Conservation (phyloP, 2,797 vertebrate genomes). For the Monodelphis domestica region DNA sequence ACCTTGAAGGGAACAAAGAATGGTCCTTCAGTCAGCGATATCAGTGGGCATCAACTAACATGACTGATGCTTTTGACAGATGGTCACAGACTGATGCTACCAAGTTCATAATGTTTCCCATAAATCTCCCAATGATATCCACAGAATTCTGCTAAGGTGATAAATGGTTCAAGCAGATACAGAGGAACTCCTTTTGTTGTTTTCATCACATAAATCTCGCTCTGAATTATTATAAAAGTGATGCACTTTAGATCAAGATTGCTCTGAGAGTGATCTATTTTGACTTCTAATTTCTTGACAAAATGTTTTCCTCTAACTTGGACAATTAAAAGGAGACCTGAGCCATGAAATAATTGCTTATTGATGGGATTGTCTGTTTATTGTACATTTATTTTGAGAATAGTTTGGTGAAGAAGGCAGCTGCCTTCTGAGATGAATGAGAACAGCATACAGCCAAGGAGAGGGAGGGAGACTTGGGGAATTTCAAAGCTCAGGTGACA, state of each 20-base stretch:
- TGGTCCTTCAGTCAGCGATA: slow-evolving; percentile 49
- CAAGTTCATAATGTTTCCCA: slow-evolving; percentile 76
- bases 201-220: slow-evolving; percentile 56
- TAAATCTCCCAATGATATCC: slow-evolving; percentile 61
- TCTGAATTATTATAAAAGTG: slow-evolving; percentile 60
- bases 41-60: slow-evolving; percentile 43
- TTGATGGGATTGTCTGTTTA: slow-evolving; percentile 23
- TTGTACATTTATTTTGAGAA: slow-evolving; percentile 49
- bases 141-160: slow-evolving; percentile 69
- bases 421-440: slow-evolving; percentile 9
- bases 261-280: not conserved
- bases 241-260: slow-evolving; percentile 30
- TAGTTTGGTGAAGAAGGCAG: slow-evolving; percentile 42
- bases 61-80: slow-evolving; percentile 75
- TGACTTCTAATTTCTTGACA: slow-evolving; percentile 8
- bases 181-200: slow-evolving; percentile 66
- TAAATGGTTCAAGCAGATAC: slow-evolving; percentile 67
- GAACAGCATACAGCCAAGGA: not conserved
- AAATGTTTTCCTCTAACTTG: not conserved
- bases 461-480: not conserved
- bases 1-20: slow-evolving; percentile 38
- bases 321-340: slow-evolving; percentile 10
- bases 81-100: slow-evolving; percentile 68
- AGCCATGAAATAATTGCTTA: slow-evolving; percentile 39
- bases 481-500: not conserved